Percentiles rank a stretch among this genome's conserved stretches.
phyloP scores from a whole-genome alignment of 2,888 invertebrate species.

The Nomada hirtipes region DNA sequence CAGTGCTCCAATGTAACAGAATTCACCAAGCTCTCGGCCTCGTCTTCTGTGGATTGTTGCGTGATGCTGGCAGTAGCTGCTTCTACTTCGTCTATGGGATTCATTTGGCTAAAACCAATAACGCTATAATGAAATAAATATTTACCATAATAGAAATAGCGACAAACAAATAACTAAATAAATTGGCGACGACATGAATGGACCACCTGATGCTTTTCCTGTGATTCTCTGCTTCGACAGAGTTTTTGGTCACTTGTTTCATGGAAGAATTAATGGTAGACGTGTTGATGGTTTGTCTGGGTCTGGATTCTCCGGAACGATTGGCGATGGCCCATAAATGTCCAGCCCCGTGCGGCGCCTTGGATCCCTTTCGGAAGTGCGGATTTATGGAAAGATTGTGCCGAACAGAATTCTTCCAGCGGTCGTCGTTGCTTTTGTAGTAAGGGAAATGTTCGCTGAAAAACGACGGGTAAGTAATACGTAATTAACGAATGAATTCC shows the following conservation, averaged over 20 bases:
- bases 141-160: not conserved
- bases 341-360: constrained; percentile 94
- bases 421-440: constrained; percentile 95
- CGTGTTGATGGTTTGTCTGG: constrained; percentile 50
- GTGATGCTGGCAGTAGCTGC: constrained; percentile 86
- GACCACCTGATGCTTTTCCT: constrained; percentile 43
- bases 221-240: constrained; percentile 25
- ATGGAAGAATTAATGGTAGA: constrained; percentile 6
- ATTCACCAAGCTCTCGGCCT: constrained; percentile 73
- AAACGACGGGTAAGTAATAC: not conserved
- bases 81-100: constrained; percentile 84
- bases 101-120: constrained; percentile 70
- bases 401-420: constrained; percentile 96
- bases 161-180: too few relatives aligned
- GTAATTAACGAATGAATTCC: not conserved
- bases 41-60: constrained; percentile 76
- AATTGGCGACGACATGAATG: not conserved
- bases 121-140: not conserved
- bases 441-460: constrained; percentile 93
- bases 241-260: constrained; percentile 33
- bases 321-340: constrained; percentile 95
- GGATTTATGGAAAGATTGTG: constrained; percentile 97
- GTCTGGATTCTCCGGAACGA: constrained; percentile 75
- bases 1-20: constrained; percentile 85
- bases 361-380: constrained; percentile 94